These are phyloP conservation scores for Hedya salicella DNA, from an alignment of 2,888 invertebrate species.

Conservation along the genomic window DNA sequence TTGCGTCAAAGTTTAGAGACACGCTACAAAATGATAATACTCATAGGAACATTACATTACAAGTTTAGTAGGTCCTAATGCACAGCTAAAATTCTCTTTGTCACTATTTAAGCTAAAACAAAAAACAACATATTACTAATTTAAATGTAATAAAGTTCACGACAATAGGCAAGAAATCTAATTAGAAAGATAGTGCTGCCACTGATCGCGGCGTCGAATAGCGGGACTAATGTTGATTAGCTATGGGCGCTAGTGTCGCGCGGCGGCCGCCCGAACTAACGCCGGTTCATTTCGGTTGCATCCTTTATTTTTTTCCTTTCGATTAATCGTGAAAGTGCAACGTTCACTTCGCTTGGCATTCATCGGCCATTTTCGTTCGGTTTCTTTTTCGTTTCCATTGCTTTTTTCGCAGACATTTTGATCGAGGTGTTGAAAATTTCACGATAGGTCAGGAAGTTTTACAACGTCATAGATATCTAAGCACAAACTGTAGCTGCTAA, in stretches of 20 bases:
- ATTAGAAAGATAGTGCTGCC: conserved; percentile 65
- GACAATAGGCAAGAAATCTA: conserved; percentile 36
- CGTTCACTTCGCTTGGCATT: conserved; percentile 79
- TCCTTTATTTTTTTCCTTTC: conserved; percentile 73
- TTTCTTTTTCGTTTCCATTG: conserved; percentile 78
- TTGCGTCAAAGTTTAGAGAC: conserved; percentile 3
- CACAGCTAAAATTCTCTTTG: too few relatives aligned
- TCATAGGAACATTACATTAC: too few relatives aligned
- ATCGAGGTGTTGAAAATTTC: conserved; percentile 64
- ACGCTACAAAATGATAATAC: not conserved
- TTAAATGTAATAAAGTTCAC: not conserved
- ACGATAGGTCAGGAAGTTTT: conserved; percentile 23
- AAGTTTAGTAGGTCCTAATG: too few relatives aligned
- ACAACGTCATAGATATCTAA: not conserved
- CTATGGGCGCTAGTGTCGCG: conserved; percentile 61
- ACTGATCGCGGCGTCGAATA: conserved; percentile 69
- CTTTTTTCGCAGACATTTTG: conserved; percentile 76
- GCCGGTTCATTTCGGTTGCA: conserved; percentile 76
- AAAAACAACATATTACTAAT: not conserved
- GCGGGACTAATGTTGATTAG: conserved; percentile 69
- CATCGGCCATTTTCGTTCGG: conserved; percentile 76
- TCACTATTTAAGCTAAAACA: not conserved
- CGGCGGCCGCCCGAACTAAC: conserved; percentile 68
- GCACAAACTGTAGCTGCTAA: not conserved
- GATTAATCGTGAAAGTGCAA: conserved; percentile 82